Base-by-base conservation (phyloP, 2,797 vertebrate species). In the Pipistrellus nathusii region DNA sequence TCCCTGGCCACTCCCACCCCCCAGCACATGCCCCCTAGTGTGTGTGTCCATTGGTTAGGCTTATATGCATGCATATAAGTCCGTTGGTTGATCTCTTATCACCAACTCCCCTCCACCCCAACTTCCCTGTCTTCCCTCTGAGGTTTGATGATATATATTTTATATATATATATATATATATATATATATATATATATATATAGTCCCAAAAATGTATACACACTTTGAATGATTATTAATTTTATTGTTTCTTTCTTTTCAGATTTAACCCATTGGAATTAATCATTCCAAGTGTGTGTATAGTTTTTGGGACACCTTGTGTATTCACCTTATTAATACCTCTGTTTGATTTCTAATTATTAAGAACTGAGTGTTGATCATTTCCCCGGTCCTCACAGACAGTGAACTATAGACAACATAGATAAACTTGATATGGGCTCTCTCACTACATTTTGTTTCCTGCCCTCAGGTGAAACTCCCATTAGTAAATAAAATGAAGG, bases 401-500 rank as follows among this genome's bases (percentile, higher is more conserved):
- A 73, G 25, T 92, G 69, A 91, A 95, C 53, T 78, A 48, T 21
- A 62, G 85, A 88, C 11, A 88, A 57, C 20, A 51, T 81, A 87
- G 68, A 68, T 94, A 77, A 85, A 68, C 30, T 92, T 69, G 62
- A 86, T 92, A 88, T 72, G 82, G 73, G 12, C 27, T 91, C 15
- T 27, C 21, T 91, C 3, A 5, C 32, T 78, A 12, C 46, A 66
- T 69, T 93, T 68, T 20, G 7, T 73, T 76, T 32, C n/a, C 90
- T 82, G 90, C 55, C 35, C 75, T 83, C 23, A 76, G 82, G 66
- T 62, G 69, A 68, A 88, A 48, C 75, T 95, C 38, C 72, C 68
- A 32, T 93, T 88, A 85, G 88, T 92, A 86, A 92, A 78, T 88
- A 84, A 80, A 92, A n/a, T 85, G 88, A 86, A 76, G 68, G n/a